Percentiles rank a stretch among this genome's conserved stretches.
These are phyloP conservation scores for Schlechtendalia chinensis DNA, from an alignment of 1,140 invertebrate genomes.

Conservation along the genomic window DNA sequence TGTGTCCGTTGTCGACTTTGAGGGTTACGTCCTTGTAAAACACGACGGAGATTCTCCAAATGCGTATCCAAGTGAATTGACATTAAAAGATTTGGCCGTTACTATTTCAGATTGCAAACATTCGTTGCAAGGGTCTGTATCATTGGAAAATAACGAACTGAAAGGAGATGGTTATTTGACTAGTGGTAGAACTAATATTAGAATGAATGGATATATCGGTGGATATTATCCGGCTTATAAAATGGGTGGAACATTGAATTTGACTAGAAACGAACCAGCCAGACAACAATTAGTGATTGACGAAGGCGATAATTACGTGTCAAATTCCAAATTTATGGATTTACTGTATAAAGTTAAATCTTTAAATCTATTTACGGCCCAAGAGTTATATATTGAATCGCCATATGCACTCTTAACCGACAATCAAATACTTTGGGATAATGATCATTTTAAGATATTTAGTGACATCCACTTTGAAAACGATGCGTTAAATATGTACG, in stretches of 20 bases:
- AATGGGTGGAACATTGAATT: not conserved
- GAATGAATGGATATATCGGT: not conserved
- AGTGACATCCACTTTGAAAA: not conserved
- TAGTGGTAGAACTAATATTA: not conserved
- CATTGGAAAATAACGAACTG: not conserved
- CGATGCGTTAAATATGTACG: not conserved
- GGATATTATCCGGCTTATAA: not conserved
- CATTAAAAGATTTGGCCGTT: slow-evolving; percentile 10
- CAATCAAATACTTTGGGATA: not conserved
- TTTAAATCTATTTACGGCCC: not conserved
- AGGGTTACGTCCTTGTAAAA: not conserved
- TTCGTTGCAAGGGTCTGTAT: slow-evolving; percentile 10
- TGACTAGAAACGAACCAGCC: not conserved
- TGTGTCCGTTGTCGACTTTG: not conserved
- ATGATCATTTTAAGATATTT: not conserved
- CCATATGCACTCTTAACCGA: not conserved
- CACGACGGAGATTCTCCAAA: not conserved
- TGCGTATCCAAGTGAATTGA: not conserved
- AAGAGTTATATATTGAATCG: not conserved
- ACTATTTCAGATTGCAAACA: not conserved
- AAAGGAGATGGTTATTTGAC: not conserved
- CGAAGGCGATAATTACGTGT: not conserved
- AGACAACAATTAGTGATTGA: not conserved
- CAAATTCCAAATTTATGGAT: not conserved
- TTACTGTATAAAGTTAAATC: not conserved